phyloP scores from a whole-genome alignment of 2,888 invertebrate species.

The Anodontia alba region DNA sequence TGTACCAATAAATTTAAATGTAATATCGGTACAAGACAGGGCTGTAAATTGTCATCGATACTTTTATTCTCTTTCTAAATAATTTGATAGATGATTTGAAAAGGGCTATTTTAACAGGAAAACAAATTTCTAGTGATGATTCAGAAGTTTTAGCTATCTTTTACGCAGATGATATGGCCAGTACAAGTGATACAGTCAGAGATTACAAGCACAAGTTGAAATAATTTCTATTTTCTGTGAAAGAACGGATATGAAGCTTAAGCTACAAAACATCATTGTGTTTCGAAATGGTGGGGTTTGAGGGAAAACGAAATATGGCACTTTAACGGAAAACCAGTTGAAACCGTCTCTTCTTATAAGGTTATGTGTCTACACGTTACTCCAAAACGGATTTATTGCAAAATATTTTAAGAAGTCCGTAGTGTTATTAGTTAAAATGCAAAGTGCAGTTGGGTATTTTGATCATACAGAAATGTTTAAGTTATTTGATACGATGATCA shows the following conservation, averaged over 20 bases:
- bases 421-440: background rate
- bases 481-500: slow-evolving; percentile 11
- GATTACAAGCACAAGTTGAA: background rate
- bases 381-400: background rate
- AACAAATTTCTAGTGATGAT: background rate
- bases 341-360: slow-evolving; percentile 1
- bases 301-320: background rate
- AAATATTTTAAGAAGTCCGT: background rate
- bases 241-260: background rate
- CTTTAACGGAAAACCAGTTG: background rate
- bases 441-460: background rate
- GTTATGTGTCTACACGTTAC: background rate
- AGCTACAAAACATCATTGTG: slow-evolving; percentile 1
- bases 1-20: background rate
- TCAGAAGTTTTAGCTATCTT: too few species aligned
- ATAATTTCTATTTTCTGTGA: background rate
- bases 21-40: slow-evolving; percentile 15
- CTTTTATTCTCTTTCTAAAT: slow-evolving; percentile 15
- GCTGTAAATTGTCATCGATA: background rate
- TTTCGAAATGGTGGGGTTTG: background rate
- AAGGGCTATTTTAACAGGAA: background rate
- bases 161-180: slow-evolving; percentile 11
- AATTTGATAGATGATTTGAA: background rate
- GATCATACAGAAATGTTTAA: slow-evolving; percentile 1
- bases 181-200: background rate